Percentiles rank a stretch among this genome's conserved stretches.
Evolutionary conservation across 2,888 invertebrate genomes (phyloP).

Genomic region (Amblyteles armatorius): DNA sequence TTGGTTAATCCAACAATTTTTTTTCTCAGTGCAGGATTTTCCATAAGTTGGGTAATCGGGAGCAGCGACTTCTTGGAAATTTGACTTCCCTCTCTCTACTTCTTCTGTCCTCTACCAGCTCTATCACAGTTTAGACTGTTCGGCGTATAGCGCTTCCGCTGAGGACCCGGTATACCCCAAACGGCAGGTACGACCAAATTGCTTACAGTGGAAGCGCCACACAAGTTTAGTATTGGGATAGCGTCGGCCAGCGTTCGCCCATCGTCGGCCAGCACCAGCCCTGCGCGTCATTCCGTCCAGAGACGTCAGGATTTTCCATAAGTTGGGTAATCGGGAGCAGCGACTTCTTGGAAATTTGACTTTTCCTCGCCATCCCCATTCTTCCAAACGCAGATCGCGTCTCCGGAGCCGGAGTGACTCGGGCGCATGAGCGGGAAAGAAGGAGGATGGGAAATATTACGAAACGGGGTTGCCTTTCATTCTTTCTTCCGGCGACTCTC

Average conservation of each 20-base stretch:
- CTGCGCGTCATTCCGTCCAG: too few species aligned
- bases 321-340: neutral
- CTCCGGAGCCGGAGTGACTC: neutral
- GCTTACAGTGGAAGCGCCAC: neutral
- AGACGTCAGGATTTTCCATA: neutral
- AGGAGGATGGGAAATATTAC: slow-evolving; percentile 33
- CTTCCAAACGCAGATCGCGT: neutral
- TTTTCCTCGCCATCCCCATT: neutral
- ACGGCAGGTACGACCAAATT: neutral
- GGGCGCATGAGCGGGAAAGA: slow-evolving; percentile 12
- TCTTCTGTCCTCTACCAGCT: too few species aligned
- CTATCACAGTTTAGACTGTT: too few species aligned
- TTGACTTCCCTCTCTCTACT: too few species aligned
- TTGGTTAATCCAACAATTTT: too few species aligned
- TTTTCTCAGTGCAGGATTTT: too few species aligned
- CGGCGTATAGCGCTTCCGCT: too few species aligned
- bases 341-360: neutral
- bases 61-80: neutral
- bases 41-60: neutral
- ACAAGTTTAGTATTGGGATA: too few species aligned
- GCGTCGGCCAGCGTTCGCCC: too few species aligned
- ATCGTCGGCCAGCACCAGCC: too few species aligned
- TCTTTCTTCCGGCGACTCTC: slow-evolving; percentile 54
- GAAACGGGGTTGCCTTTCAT: neutral
- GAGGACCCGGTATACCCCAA: too few species aligned